Base-by-base conservation (phyloP, 2,113 vertebrate species). In the Budorcas taxicolor region DNA sequence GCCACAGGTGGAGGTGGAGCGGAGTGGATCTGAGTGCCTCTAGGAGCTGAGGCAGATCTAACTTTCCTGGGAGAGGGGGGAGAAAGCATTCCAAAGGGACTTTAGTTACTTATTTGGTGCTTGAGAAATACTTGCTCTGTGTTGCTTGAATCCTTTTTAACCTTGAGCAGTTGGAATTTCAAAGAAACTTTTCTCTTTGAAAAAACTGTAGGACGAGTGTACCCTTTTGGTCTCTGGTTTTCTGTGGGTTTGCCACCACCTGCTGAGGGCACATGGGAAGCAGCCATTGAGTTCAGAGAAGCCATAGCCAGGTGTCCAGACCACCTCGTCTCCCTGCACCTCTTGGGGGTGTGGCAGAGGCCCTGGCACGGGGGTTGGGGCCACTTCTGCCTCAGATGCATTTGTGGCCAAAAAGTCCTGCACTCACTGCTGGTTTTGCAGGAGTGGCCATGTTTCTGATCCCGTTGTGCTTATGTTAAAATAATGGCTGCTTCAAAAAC, bases 81-180 rank as follows among this genome's bases (percentile, higher is more conserved):
- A 53, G 50, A 36, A 7, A 9, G 33, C 23, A 58, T 67, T 67
- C 92, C 31, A 43, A 14, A 27, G 1, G 36, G 80, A 95, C 97
- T 98, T 96, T 0, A 64, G 55, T 67, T 94, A 25, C 93, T 67
- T 94, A 33, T 94, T 91, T 76, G 43, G 10, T 58, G 8, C 16
- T 52, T 94, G 91, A 40, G 94, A 95, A 84, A 81, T 2, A 0
- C 3, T 7, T 25, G 0, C 6, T 0, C 0, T 84, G 94, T 97
- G 78, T 96, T 97, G 91, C 96, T 96, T 36, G 47, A 6, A 9
- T 82, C 31, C 53, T 82, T 90, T 89, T 1, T 53, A 43, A 92
- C 97, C 97, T 98, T 87, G 94, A 15, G 0, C 90, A 95, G 97
- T 98, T 98, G 97, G 98, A 97, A 91, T 95, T 95, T 98, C 98